These are phyloP conservation scores for Ganaspis brasiliensis DNA, from an alignment of 2,888 invertebrate genomes.

Conservation along the genomic window DNA sequence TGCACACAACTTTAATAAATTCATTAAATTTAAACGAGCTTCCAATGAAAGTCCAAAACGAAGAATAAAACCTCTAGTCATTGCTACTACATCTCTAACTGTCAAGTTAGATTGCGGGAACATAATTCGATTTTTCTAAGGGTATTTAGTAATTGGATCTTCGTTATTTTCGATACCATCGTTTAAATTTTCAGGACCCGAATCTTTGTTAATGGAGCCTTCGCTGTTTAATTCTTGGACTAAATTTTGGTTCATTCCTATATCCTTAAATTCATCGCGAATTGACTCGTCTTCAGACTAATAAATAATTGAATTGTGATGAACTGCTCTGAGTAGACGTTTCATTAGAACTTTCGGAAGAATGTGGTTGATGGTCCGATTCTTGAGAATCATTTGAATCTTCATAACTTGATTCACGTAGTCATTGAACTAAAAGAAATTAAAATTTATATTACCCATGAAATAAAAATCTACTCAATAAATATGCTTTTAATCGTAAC, in stretches of 20 bases:
- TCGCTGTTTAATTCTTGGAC: not conserved
- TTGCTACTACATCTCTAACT: not conserved
- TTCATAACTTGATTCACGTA: too few species aligned
- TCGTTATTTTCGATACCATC: not conserved
- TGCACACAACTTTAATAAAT: slow-evolving; percentile 43
- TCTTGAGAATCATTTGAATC: too few species aligned
- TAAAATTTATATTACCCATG: not conserved
- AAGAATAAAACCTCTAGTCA: not conserved
- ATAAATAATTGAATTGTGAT: too few species aligned
- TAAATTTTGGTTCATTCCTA: too few species aligned
- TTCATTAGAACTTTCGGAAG: too few species aligned
- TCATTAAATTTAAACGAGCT: slow-evolving; percentile 7
- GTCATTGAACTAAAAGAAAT: too few species aligned
- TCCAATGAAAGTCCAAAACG: not conserved
- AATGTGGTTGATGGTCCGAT: too few species aligned
- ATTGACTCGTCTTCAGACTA: too few species aligned
- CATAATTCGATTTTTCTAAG: not conserved
- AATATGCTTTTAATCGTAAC: slow-evolving; percentile 19
- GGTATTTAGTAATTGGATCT: not conserved
- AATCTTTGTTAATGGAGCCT: not conserved
- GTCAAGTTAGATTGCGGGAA: not conserved
- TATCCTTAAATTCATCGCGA: too few species aligned
- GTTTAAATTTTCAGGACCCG: not conserved
- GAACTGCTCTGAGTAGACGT: too few species aligned
- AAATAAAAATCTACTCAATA: too few species aligned